A percentile compares a stretch with the other conserved stretches of the same genome.
These are phyloP conservation scores for Palaemon carinicauda DNA, from an alignment of 1,140 invertebrate genomes.

Conservation along the genomic window DNA sequence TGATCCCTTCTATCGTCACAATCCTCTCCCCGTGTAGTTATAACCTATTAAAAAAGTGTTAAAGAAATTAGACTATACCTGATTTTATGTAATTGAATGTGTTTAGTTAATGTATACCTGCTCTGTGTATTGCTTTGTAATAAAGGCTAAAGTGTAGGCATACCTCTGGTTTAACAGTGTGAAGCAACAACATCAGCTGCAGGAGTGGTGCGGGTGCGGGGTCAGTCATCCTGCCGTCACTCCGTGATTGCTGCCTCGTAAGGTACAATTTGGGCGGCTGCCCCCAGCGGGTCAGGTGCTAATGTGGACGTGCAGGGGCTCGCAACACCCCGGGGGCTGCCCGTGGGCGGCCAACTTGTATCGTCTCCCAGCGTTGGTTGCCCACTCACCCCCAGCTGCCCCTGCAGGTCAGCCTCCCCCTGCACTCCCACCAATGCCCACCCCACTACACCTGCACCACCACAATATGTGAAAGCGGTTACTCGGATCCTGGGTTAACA, in stretches of 20 bases:
- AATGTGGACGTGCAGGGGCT: constrained; percentile 21
- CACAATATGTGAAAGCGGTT: constrained; percentile 53
- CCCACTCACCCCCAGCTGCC: constrained; percentile 57
- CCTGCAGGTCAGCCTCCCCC: constrained; percentile 42
- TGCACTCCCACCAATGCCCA: constrained; percentile 20
- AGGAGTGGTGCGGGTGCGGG: constrained; percentile 48
- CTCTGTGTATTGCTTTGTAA: constrained; percentile 58
- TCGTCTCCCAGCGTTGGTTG: constrained; percentile 55
- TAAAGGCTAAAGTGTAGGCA: constrained; percentile 57
- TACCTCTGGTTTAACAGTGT: constrained; percentile 44
- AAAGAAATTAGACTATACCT: constrained; percentile 52
- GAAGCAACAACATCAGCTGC: constrained; percentile 55
- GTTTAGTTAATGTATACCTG: constrained; percentile 58
- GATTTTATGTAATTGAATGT: constrained; percentile 58
- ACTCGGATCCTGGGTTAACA: constrained; percentile 60
- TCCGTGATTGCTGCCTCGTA: not conserved
- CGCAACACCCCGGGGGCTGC: constrained; percentile 35
- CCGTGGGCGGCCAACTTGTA: constrained; percentile 55
- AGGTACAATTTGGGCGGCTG: constrained; percentile 30
- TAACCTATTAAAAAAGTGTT: constrained; percentile 56
- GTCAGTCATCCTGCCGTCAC: constrained; percentile 43
- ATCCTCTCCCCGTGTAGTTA: constrained; percentile 57
- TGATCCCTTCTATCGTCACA: constrained; percentile 56
- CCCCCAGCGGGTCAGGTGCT: constrained; percentile 13
- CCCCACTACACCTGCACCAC: constrained; percentile 26